Percentiles rank a stretch among this genome's conserved stretches.
Evolutionary conservation across 2,113 vertebrate species (phyloP).

Genomic region (Hirundichthys speculiger): DNA sequence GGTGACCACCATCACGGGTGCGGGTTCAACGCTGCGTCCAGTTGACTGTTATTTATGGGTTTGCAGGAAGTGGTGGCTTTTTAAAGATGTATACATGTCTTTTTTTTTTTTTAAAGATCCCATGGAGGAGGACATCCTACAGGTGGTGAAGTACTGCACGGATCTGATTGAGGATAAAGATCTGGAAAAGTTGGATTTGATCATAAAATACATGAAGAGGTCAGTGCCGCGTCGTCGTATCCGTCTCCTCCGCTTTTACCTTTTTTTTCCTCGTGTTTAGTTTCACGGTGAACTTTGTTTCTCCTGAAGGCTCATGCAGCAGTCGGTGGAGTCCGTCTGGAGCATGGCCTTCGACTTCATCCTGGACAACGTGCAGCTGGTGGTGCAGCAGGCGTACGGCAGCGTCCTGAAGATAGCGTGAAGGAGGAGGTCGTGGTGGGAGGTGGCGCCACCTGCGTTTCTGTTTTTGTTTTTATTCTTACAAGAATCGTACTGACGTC

Average conservation of each 20-base stretch:
- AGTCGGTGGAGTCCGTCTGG: slow-evolving; percentile 97
- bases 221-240: slow-evolving; percentile 66
- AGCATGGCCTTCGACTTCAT: slow-evolving; percentile 99
- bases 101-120: slow-evolving; percentile 87
- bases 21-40: not conserved
- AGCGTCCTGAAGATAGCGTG: slow-evolving; percentile 95
- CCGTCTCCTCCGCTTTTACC: not conserved
- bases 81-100: not conserved
- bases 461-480: slow-evolving; percentile 4
- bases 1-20: slow-evolving; percentile 93
- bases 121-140: slow-evolving; percentile 98
- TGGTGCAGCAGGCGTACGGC: slow-evolving; percentile 95
- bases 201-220: slow-evolving; percentile 98
- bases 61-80: no score
- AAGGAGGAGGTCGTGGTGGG: slow-evolving; percentile 34
- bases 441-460: no score
- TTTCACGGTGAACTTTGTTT: not conserved
- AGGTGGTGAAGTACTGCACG: slow-evolving; percentile 97
- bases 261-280: not conserved
- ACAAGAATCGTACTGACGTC: slow-evolving; percentile 2
- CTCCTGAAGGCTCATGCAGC: slow-evolving; percentile 90
- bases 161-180: slow-evolving; percentile 97
- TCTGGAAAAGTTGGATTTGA: slow-evolving; percentile 93
- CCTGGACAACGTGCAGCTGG: slow-evolving; percentile 97
- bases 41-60: no score